phyloP scores from a whole-genome alignment of 2,888 invertebrate genomes.

The Syrista parreyssii region DNA sequence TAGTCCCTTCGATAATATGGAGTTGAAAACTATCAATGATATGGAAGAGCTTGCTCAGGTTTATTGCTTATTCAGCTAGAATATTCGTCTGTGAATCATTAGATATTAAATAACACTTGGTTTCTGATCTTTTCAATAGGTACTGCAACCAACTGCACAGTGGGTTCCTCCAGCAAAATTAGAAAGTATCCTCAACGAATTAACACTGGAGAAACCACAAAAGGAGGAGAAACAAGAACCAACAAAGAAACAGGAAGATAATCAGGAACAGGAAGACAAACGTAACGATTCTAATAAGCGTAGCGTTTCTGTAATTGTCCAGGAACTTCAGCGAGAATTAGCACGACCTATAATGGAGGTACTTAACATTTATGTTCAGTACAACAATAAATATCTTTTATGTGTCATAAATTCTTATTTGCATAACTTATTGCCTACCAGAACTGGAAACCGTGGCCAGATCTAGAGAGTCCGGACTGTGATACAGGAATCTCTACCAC shows the following conservation, averaged over 20 bases:
- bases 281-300: conserved; percentile 38
- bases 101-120: not conserved
- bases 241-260: conserved; percentile 33
- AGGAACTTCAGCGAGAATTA: conserved; percentile 78
- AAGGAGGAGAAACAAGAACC: conserved; percentile 34
- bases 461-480: conserved; percentile 51
- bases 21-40: conserved; percentile 91
- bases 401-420: not conserved
- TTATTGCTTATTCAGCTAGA: not conserved
- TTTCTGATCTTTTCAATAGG: conserved; percentile 33
- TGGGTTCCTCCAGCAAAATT: conserved; percentile 53
- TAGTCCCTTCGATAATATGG: conserved; percentile 94
- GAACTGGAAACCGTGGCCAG: conserved; percentile 63
- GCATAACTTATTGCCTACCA: conserved; percentile 21
- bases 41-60: conserved; percentile 91
- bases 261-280: conserved; percentile 31
- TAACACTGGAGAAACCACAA: conserved; percentile 38
- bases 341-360: conserved; percentile 57
- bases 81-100: conserved; percentile 25
- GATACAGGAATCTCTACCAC: conserved; percentile 24
- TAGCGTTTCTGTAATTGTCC: conserved; percentile 81
- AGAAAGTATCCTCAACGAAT: conserved; percentile 50
- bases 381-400: not conserved
- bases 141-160: conserved; percentile 55
- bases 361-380: conserved; percentile 3